These are phyloP conservation scores for Meloidogyne hapla DNA, from an alignment of 1,140 invertebrate species.

Conservation along the genomic window DNA sequence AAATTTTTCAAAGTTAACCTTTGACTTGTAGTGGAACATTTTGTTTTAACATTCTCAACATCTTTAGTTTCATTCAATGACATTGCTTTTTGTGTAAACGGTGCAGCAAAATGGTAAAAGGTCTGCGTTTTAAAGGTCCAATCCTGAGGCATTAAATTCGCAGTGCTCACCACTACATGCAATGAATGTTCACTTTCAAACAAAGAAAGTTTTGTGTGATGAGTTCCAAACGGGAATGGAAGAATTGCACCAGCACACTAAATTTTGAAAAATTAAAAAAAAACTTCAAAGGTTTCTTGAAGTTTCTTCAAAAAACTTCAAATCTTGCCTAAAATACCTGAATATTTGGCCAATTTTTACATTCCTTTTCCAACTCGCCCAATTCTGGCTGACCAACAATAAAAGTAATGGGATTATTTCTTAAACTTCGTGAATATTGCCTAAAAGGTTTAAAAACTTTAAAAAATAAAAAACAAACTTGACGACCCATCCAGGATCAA, in stretches of 20 bases:
- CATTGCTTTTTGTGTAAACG: not conserved
- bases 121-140: constrained; percentile 31
- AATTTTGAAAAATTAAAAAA: not conserved
- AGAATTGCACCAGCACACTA: constrained; percentile 10
- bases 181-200: constrained; percentile 29
- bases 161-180: constrained; percentile 32
- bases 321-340: no score
- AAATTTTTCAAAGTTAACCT: not conserved
- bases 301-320: no score
- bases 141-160: constrained; percentile 25
- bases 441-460: constrained; percentile 17
- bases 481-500: constrained; percentile 31
- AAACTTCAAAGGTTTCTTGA: no score
- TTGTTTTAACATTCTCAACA: not conserved
- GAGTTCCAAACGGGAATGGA: constrained; percentile 33
- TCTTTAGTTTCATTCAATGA: not conserved
- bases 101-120: constrained; percentile 21
- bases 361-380: not conserved
- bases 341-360: not conserved
- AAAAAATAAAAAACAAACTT: constrained; percentile 23
- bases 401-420: constrained; percentile 27
- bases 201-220: constrained; percentile 34
- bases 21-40: not conserved
- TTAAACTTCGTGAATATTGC: constrained; percentile 28
- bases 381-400: constrained; percentile 21